These are phyloP conservation scores for Amitus sp. DNA, from an alignment of 2,888 invertebrate species.

Conservation along the genomic window DNA sequence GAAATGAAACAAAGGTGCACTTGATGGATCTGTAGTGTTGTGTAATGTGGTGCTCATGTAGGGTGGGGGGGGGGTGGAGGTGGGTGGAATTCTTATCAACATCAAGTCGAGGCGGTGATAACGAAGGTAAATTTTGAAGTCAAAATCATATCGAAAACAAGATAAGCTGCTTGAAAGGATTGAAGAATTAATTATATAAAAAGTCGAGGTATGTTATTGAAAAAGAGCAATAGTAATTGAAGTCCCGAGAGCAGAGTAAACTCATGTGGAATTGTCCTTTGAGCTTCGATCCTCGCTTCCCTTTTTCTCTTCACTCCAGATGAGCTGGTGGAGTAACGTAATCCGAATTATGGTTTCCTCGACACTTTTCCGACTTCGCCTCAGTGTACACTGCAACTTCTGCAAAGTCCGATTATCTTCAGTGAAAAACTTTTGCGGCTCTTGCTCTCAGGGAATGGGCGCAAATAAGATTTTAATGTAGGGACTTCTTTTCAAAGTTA, in stretches of 20 bases:
- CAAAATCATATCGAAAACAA: too few species aligned
- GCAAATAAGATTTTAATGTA: constrained; percentile 44
- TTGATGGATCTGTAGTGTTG: too few species aligned
- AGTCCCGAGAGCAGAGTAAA: neutral
- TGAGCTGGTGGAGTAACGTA: constrained; percentile 32
- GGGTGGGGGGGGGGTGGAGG: too few species aligned
- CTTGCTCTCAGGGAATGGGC: constrained; percentile 28
- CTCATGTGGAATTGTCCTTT: constrained; percentile 9
- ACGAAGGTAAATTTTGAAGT: too few species aligned
- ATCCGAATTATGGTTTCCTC: constrained; percentile 40
- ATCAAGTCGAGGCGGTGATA: too few species aligned
- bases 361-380: constrained; percentile 28
- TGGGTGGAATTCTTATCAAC: too few species aligned
- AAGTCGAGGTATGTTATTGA: neutral
- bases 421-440: constrained; percentile 39
- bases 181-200: neutral
- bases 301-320: constrained; percentile 20
- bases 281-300: constrained; percentile 15
- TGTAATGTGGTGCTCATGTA: too few species aligned
- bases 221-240: neutral
- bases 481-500: constrained; percentile 41
- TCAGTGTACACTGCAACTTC: constrained; percentile 35
- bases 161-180: too few species aligned
- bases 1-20: too few species aligned
- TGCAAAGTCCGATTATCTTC: constrained; percentile 33